Evolutionary conservation across 2,888 invertebrate genomes (phyloP), one percentile per base, ranked within the genome.

Genomic region (Phalera bucephala): DNA sequence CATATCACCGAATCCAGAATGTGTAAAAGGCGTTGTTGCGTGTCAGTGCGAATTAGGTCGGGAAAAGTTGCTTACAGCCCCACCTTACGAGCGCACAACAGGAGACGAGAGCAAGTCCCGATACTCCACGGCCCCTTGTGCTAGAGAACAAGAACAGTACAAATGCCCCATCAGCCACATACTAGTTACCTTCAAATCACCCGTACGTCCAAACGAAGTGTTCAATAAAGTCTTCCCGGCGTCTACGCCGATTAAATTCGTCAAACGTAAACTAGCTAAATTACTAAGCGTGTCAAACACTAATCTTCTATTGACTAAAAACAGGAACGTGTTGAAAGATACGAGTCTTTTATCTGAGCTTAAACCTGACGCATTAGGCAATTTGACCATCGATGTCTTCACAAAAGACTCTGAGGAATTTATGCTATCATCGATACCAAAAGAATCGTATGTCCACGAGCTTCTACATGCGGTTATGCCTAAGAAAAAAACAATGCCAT

Each of bases 21-120:
- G 70, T 47, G 13, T 63, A n/a, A 78, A 58, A 44, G 77, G 53
- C 45, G 74, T 70, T 29, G 68, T 65, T 13, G 69, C 69, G 36
- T 87, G 87, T 47, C 89, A 89, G 45, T 89, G 89, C 42, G 86
- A 85, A 50, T 46, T 89, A 46, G 89, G 89, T 40, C 81, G 85
- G 40, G 86, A 89, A 43, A 88, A 87, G 52, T 45, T 89, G 38
- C 69, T 87, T 1, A 85, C 87, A 13, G 89, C 89, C 19, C 88
- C 89, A 26, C 79, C 85, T 20, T 80, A 81, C 52, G 77, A 71
- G 44, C 69, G 66, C 3, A 33, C 69, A 1, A 45, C 53, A 11
- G 68, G 58, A 1, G 79, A 80, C 20, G 80, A 79, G 14, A 47
- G 45, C 14, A 72, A 69, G 38, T 68, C 74, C 1, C 70, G 87